phyloP scores from a whole-genome alignment of 1,140 invertebrate genomes.

The Chironomus tepperi region DNA sequence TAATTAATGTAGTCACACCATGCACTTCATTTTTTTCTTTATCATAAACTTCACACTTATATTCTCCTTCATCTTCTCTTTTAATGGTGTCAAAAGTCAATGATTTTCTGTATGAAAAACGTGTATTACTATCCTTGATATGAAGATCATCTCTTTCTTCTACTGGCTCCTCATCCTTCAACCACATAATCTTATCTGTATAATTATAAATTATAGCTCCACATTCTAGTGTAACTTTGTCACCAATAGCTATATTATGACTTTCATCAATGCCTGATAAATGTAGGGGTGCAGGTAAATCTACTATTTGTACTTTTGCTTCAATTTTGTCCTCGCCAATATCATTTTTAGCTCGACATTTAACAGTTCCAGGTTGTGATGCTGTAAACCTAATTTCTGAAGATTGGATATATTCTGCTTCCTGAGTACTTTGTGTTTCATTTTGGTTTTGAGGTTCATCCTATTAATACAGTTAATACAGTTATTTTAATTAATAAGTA shows the following conservation, averaged over 20 bases:
- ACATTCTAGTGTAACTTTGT: constrained; percentile 45
- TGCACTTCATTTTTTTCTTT: not conserved
- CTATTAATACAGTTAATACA: not conserved
- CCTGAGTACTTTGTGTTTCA: not conserved
- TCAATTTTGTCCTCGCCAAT: constrained; percentile 28
- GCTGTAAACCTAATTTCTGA: constrained; percentile 32
- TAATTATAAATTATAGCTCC: constrained; percentile 47
- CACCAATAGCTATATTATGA: constrained; percentile 42
- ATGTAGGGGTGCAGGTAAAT: constrained; percentile 32
- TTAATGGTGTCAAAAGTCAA: constrained; percentile 26
- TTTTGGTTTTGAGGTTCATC: not conserved
- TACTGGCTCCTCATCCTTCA: constrained; percentile 29
- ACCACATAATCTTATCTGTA: constrained; percentile 41
- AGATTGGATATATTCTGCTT: constrained; percentile 8
- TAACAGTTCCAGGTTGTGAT: constrained; percentile 34
- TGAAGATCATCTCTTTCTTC: constrained; percentile 25
- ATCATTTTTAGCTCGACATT: constrained; percentile 35
- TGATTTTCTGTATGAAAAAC: constrained; percentile 24
- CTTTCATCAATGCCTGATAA: constrained; percentile 31
- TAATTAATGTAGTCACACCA: not conserved
- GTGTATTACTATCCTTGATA: constrained; percentile 26
- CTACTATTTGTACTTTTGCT: constrained; percentile 32
- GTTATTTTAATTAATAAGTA: too few relatives aligned
- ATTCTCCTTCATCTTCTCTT: constrained; percentile 28
- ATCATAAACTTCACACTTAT: not conserved